Evolutionary conservation across 2,113 vertebrate species (phyloP).

Genomic region (Heliornis fulica): DNA sequence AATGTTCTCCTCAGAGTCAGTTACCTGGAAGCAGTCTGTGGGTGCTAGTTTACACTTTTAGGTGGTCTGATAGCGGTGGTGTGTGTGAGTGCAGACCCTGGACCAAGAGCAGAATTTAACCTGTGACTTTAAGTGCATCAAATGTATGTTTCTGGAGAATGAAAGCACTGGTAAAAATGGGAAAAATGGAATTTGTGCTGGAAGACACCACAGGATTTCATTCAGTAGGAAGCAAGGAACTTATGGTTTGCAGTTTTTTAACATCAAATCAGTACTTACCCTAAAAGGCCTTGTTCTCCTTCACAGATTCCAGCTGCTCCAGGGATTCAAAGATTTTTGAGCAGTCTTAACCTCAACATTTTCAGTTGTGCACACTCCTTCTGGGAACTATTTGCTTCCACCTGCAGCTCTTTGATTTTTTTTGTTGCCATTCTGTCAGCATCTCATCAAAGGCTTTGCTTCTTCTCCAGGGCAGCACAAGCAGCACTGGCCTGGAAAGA

Average conservation of each 20-base stretch:
- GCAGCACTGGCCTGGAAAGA: slow-evolving; percentile 70
- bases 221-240: not conserved
- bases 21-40: not conserved
- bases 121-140: not conserved
- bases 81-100: not conserved
- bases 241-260: not conserved
- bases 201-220: not conserved
- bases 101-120: not conserved
- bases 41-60: not conserved
- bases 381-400: slow-evolving; percentile 73
- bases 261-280: slow-evolving; percentile 27
- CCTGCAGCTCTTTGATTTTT: slow-evolving; percentile 75
- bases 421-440: slow-evolving; percentile 73
- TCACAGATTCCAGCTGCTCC: slow-evolving; percentile 68
- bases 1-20: not conserved
- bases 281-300: slow-evolving; percentile 72
- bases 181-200: not conserved
- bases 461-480: slow-evolving; percentile 75
- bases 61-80: not conserved
- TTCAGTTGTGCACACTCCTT: slow-evolving; percentile 73
- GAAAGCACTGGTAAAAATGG: not conserved
- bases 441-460: slow-evolving; percentile 75
- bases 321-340: slow-evolving; percentile 37
- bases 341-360: slow-evolving; percentile 74
- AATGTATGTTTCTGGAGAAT: not conserved